phyloP scores from a whole-genome alignment of 2,113 vertebrate species.

The Neofelis nebulosa region DNA sequence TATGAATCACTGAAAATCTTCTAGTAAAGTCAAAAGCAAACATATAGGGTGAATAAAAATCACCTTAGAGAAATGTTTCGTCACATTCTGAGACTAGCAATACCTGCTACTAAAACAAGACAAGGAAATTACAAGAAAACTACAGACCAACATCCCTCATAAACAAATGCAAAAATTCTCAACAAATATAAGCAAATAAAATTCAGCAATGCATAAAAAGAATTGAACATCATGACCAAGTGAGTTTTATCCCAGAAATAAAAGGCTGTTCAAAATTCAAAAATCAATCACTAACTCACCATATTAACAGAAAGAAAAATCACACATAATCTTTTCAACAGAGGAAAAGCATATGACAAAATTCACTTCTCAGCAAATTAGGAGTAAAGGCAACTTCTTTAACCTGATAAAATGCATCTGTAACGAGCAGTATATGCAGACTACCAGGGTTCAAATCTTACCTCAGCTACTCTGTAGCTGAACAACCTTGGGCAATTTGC shows the following conservation, averaged over 20 bases:
- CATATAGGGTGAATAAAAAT: not conserved
- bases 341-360: not conserved
- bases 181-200: slow-evolving; percentile 1
- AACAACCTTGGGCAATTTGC: not conserved
- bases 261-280: slow-evolving; percentile 1
- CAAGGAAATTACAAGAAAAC: not conserved
- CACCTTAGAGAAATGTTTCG: not conserved
- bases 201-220: not conserved
- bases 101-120: not conserved
- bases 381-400: not conserved
- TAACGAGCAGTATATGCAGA: not conserved
- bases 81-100: not conserved
- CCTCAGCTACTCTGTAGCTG: not conserved
- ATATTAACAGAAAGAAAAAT: not conserved
- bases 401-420: not conserved
- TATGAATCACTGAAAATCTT: not conserved
- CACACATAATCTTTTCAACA: not conserved
- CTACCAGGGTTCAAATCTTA: not conserved
- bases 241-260: not conserved
- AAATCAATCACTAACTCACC: not conserved
- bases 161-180: not conserved
- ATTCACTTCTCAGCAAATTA: not conserved
- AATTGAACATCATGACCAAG: not conserved
- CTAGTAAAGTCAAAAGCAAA: not conserved
- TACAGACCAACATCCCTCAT: not conserved